phyloP scores from a whole-genome alignment of 2,888 invertebrate genomes.

The Hypomecis punctinalis region DNA sequence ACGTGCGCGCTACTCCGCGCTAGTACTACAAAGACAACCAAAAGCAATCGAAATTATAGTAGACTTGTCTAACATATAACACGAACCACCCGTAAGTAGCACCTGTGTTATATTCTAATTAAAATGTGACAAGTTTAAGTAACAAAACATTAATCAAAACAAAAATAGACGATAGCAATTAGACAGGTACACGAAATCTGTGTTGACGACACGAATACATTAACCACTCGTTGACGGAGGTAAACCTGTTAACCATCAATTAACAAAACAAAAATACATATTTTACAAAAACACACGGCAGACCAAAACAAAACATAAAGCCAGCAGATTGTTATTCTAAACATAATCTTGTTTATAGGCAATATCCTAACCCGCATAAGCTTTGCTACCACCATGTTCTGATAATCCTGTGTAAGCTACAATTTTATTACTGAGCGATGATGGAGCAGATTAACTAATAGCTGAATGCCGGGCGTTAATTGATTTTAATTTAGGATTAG shows the following conservation, averaged over 20 bases:
- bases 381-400: conserved; percentile 50
- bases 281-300: conserved; percentile 37
- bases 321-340: conserved; percentile 41
- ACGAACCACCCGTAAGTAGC: too few relatives aligned
- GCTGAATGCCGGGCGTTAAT: conserved; percentile 60
- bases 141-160: conserved; percentile 7
- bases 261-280: conserved; percentile 23
- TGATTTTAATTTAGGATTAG: conserved; percentile 58
- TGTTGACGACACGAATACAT: conserved; percentile 21
- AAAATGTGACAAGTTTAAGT: neutral
- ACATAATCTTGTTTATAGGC: conserved; percentile 48
- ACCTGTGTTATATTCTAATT: too few relatives aligned
- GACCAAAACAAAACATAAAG: conserved; percentile 39
- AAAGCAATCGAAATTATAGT: too few relatives aligned
- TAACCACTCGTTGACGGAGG: conserved; percentile 24
- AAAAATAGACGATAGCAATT: conserved; percentile 13
- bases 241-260: conserved; percentile 32
- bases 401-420: conserved; percentile 58
- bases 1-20: too few relatives aligned
- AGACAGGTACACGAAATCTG: conserved; percentile 5
- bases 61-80: too few relatives aligned
- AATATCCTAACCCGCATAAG: conserved; percentile 60
- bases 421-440: conserved; percentile 65
- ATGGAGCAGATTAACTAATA: conserved; percentile 68
- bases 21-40: too few relatives aligned